Evolutionary conservation across 2,797 vertebrate genomes (phyloP), one percentile per base, ranked within the genome.

Genomic region (Schizothorax lantsangensis): DNA sequence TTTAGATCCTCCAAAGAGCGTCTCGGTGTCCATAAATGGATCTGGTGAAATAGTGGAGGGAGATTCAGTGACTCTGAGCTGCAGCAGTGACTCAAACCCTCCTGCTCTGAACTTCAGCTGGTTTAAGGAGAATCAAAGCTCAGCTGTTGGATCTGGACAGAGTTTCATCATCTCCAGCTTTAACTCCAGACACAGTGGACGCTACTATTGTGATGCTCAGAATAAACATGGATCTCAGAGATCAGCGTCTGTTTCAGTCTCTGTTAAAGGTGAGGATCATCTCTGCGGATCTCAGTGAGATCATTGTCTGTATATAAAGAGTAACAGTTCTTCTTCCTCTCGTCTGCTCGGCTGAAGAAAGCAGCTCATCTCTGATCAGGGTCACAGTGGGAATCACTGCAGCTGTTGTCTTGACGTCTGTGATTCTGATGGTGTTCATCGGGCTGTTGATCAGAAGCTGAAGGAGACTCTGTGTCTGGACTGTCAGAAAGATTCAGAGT

Each of bases 71-170:
- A 86, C 73, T 89, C 86, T 90, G 74, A 89, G 17, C 83, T 90
- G 84, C 86, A 91, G 47, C 84, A 74, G 89, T 79, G 89, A 92
- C 71, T 89, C 91, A 78, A 90, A 91, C 59, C 90, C 91, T 81
- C 86, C 49, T 52, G 49, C 49, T 52, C 49, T 52, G 49, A 52
- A 19, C 86, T 89, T 90, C 45, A 83, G 40, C 64, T 93, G 89
- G 91, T 91, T 74, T 88, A 91, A 89, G 54, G 30, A 6, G n/a
- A 40, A 21, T 9, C 9, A 17, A 79, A 9, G 21, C 3, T 59
- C 21, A 66, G 9, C 1, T 43, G 0, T 26, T 11, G 83, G 74
- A 84, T 59, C 21, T 19, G n/a, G 43, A 19, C 49, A 45, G 5
- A n/a, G 38, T n/a, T 68, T 68, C 30, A 68, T 12, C n/a, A n/a